These are phyloP conservation scores for Dendrocincla tyrannina DNA, from an alignment of 2,797 vertebrate species.

Conservation along the genomic window DNA sequence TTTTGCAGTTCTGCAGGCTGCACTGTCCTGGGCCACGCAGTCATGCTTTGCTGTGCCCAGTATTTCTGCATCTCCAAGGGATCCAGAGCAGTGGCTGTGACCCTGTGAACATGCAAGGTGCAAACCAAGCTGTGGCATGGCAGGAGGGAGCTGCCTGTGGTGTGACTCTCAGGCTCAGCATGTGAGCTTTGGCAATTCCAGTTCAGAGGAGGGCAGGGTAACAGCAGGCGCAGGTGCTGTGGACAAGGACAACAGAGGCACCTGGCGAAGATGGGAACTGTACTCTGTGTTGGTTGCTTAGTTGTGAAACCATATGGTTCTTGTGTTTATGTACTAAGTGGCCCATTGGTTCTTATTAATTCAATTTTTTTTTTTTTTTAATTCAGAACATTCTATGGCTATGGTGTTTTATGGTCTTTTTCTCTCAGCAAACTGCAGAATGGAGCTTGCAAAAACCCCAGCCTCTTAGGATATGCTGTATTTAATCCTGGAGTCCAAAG, in stretches of 20 bases:
- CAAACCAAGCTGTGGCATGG: not conserved
- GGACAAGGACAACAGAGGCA: not conserved
- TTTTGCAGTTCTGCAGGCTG: not conserved
- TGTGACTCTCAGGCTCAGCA: rapidly evolving
- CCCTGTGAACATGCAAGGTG: rapidly evolving
- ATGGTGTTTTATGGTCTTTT: not conserved
- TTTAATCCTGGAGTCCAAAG: not conserved
- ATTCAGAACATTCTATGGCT: not conserved
- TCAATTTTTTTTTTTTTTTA: not conserved
- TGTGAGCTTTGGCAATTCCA: not conserved
- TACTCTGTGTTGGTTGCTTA: not conserved
- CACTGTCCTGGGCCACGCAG: not conserved
- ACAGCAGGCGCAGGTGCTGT: not conserved
- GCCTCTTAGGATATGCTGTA: not conserved
- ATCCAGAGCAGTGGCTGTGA: not conserved
- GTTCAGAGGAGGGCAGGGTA: not conserved
- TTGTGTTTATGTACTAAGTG: not conserved
- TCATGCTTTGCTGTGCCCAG: rapidly evolving
- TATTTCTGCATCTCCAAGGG: not conserved
- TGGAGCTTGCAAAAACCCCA: not conserved
- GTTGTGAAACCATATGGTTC: not conserved
- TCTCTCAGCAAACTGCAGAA: not conserved
- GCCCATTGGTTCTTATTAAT: not conserved
- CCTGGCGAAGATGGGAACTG: not conserved
- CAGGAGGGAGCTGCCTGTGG: not conserved